phyloP scores from a whole-genome alignment of 2,113 vertebrate species.

The Merops nubicus region DNA sequence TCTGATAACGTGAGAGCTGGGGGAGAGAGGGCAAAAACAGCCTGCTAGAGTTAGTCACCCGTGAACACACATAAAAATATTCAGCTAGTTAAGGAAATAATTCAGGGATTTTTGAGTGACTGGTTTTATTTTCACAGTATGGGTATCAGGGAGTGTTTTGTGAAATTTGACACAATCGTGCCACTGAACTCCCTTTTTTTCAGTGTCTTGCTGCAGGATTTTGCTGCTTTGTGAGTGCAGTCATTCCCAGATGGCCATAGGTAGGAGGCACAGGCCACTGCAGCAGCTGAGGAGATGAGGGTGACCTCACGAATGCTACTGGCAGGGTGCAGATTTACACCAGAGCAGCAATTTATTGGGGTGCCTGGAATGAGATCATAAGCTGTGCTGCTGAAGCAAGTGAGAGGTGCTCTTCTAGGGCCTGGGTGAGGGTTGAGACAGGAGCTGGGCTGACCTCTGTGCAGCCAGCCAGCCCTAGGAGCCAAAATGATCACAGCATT shows the following conservation, averaged over 20 bases:
- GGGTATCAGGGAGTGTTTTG: fast-evolving
- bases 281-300: background rate
- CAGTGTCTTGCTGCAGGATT: background rate
- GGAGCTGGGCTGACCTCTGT: background rate
- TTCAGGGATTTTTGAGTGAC: background rate
- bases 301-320: background rate
- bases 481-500: background rate
- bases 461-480: background rate
- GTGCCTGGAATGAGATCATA: background rate
- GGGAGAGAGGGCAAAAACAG: background rate
- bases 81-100: background rate
- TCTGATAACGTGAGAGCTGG: background rate
- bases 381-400: background rate
- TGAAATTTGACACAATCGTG: background rate
- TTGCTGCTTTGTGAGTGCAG: background rate
- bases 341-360: background rate
- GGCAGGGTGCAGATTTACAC: background rate
- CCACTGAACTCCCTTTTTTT: background rate
- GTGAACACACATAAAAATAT: background rate
- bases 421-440: background rate
- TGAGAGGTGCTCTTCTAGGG: background rate
- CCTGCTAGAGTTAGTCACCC: background rate
- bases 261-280: background rate
- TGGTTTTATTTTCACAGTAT: background rate
- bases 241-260: background rate